Evolutionary conservation across 2,888 invertebrate genomes (phyloP).

Genomic region (Plusia festucae): DNA sequence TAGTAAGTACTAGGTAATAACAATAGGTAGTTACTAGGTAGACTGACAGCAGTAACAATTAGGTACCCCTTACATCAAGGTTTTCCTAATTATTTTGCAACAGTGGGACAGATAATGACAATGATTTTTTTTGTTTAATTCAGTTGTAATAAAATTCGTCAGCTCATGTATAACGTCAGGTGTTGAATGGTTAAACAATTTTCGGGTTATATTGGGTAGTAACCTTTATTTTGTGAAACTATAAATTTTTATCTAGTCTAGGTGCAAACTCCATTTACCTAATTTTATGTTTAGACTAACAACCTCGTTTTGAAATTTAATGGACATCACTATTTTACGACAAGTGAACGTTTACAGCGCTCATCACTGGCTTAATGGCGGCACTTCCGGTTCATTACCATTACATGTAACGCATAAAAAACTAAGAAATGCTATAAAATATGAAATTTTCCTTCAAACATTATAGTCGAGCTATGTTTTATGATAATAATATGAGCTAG

Average conservation of each 20-base stretch:
- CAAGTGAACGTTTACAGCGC: slow-evolving; percentile 60
- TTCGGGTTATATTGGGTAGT: no score
- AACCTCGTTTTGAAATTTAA: slow-evolving; percentile 63
- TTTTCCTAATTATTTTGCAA: no score
- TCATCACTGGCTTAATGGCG: slow-evolving; percentile 51
- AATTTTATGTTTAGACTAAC: slow-evolving; percentile 57
- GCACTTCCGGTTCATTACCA: slow-evolving; percentile 63
- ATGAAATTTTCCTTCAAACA: slow-evolving; percentile 51
- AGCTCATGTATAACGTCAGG: no score
- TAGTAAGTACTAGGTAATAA: no score
- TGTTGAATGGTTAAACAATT: no score
- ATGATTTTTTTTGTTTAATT: no score
- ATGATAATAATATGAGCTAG: slow-evolving; percentile 4
- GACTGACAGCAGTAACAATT: no score
- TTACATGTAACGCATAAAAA: slow-evolving; percentile 51
- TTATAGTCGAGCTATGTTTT: slow-evolving; percentile 44
- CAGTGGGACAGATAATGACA: no score
- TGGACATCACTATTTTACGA: slow-evolving; percentile 61
- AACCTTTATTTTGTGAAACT: no score
- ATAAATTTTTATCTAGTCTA: slow-evolving; percentile 5
- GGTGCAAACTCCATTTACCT: slow-evolving; percentile 27
- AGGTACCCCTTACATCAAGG: no score
- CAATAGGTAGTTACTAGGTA: no score
- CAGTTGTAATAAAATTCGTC: no score
- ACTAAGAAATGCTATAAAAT: slow-evolving; percentile 47